Percentiles rank a stretch among this genome's conserved stretches.
phyloP scores from a whole-genome alignment of 2,888 invertebrate species.

The Eupithecia vulgata region DNA sequence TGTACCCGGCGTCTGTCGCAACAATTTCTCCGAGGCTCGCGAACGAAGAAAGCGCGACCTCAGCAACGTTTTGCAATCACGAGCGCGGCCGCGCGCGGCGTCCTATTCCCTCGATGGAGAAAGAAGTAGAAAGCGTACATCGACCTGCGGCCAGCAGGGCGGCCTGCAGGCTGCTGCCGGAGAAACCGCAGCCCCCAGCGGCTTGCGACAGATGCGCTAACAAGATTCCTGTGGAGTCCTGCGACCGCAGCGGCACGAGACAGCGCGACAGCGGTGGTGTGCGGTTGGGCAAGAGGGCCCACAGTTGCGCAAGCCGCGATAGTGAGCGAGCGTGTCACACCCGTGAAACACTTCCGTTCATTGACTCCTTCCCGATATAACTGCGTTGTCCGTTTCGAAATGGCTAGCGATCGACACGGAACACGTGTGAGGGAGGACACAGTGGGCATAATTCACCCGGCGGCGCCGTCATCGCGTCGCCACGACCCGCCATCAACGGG shows the following conservation, averaged over 20 bases:
- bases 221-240: constrained; percentile 64
- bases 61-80: constrained; percentile 81
- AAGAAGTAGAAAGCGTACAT: constrained; percentile 78
- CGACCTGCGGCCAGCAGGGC: constrained; percentile 53
- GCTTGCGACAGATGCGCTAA: constrained; percentile 67
- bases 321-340: constrained; percentile 79
- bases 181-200: constrained; percentile 56
- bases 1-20: constrained; percentile 80
- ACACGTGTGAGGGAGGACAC: constrained; percentile 57
- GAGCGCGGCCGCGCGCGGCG: constrained; percentile 41
- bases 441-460: constrained; percentile 42
- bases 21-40: constrained; percentile 82
- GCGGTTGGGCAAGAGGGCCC: constrained; percentile 74
- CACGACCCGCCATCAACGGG: constrained; percentile 46
- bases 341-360: constrained; percentile 83
- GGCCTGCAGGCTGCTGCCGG: constrained; percentile 43
- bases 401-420: constrained; percentile 63
- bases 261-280: constrained; percentile 56
- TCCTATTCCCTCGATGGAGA: constrained; percentile 57
- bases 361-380: constrained; percentile 83
- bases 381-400: constrained; percentile 74
- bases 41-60: constrained; percentile 84
- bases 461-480: constrained; percentile 16
- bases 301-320: constrained; percentile 76
- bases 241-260: constrained; percentile 59